Base-by-base conservation (phyloP, 2,113 vertebrate species). In the Chroicocephalus ridibundus region DNA sequence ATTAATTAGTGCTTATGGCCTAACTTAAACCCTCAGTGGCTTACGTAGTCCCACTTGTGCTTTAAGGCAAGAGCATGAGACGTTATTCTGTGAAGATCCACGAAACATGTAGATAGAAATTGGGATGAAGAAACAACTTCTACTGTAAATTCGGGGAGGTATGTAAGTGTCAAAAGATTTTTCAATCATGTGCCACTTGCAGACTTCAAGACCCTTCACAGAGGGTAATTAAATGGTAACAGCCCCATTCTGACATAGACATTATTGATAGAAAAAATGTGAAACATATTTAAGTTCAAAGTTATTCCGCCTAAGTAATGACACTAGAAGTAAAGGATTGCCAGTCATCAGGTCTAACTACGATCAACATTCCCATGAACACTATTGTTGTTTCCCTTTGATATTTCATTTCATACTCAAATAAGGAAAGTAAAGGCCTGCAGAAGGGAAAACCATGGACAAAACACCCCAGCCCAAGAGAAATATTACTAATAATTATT, bases 181-280 rank as follows among this genome's bases (percentile, higher is more conserved):
- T 94, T 86, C 68, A 90, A 82, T 94, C 60, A 31, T n/a, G 18
- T 49, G 60, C 52, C 74, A 91, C 80, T 94, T 87, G 36, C 51
- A 82, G 75, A 60, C 47, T 78, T 93, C 75, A 85, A 96, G 93
- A 96, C 9, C 81, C 66, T 93, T 93, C 75, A 95, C 25, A 92
- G 80, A 57, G 90, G 38, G 38, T 75, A 74, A 94, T 86, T 89
- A 92, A 95, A 91, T 71, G 58, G 84, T 95, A 96, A 93, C 78
- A 92, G 82, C 36, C 47, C 64, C 38, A 44, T 92, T 90, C 55
- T 95, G 88, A 86, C 40, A 82, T 40, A 78, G 79, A 88, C 72
- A 74, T 54, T 87, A 82, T 54, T 89, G 91, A 89, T 11, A 88
- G 86, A 84, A 95, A 76, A 95, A 91, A 82, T 40, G 57, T 61